phyloP scores from a whole-genome alignment of 2,113 vertebrate species.

The Arizona elegans region DNA sequence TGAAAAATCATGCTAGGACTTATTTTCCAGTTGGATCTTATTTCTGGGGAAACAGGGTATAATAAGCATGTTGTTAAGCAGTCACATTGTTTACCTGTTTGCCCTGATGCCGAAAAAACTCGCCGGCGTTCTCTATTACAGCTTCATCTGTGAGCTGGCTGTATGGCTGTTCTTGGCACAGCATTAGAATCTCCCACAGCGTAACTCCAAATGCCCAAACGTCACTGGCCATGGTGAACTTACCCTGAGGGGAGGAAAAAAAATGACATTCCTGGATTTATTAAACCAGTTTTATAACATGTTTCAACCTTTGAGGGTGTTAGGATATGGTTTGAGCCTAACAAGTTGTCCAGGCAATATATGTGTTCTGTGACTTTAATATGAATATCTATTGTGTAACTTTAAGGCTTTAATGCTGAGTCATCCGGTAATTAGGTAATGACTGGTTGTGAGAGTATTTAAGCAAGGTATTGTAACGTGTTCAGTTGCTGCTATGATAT shows the following conservation, averaged over 20 bases:
- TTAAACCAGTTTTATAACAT: background rate
- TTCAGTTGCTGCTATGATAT: too few species aligned
- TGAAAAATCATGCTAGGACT: too few species aligned
- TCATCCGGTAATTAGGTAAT: too few species aligned
- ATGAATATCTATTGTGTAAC: too few species aligned
- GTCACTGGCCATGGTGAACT: conserved; percentile 89
- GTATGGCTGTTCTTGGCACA: conserved; percentile 91
- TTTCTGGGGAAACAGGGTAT: background rate
- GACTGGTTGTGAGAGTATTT: too few species aligned
- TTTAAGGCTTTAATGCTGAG: too few species aligned
- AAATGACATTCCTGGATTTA: background rate
- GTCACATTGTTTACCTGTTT: conserved; percentile 75
- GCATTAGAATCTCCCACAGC: conserved; percentile 90
- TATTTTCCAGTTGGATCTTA: too few species aligned
- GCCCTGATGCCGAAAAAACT: conserved; percentile 90
- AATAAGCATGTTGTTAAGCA: background rate
- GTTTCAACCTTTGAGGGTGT: background rate
- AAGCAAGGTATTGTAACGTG: too few species aligned
- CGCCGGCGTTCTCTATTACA: conserved; percentile 90
- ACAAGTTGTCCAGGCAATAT: too few species aligned
- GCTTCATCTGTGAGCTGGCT: conserved; percentile 87
- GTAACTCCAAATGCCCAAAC: conserved; percentile 95
- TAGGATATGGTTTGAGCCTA: too few species aligned
- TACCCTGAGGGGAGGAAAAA: conserved; percentile 71
- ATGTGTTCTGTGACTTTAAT: too few species aligned